Conservation (phyloP, 2,888 invertebrate species). For the Spisula subtruncata region DNA sequence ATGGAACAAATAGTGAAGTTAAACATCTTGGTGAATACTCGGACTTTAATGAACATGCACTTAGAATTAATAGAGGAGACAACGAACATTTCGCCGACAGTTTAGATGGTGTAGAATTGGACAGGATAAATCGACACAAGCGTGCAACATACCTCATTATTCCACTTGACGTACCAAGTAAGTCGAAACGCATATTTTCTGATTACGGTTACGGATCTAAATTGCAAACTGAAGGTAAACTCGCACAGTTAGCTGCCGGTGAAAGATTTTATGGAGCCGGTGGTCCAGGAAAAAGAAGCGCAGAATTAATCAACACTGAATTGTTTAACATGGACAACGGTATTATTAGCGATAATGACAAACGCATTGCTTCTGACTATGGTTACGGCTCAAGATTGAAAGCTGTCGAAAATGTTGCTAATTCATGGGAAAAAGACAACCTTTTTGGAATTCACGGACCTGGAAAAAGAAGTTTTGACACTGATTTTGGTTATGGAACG, state of each 20-base stretch:
- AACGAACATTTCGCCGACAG: not conserved
- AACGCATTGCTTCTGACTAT: conserved; percentile 34
- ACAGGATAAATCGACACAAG: not conserved
- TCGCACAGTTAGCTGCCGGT: conserved; percentile 16
- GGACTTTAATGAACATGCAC: not conserved
- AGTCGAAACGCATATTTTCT: conserved; percentile 30
- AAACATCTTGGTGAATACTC: not conserved
- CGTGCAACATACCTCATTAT: not conserved
- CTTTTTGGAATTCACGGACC: conserved; percentile 33
- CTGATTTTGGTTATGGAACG: conserved; percentile 35
- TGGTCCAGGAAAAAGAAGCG: conserved; percentile 50
- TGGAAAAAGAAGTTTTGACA: conserved; percentile 23
- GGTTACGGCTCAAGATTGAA: conserved; percentile 50
- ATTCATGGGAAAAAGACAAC: not conserved
- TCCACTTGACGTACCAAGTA: not conserved
- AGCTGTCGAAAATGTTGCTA: conserved; percentile 40
- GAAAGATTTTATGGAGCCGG: conserved; percentile 16
- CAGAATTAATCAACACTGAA: not conserved
- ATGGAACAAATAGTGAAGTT: conserved; percentile 17
- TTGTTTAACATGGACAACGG: not conserved
- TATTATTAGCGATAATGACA: not conserved
- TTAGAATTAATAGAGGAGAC: not conserved
- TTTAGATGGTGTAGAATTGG: not conserved
- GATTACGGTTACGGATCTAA: conserved; percentile 54
- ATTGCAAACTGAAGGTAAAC: conserved; percentile 28